These are phyloP conservation scores for Corythornis leucogaster DNA, from an alignment of 2,797 vertebrate genomes.

Conservation along the genomic window DNA sequence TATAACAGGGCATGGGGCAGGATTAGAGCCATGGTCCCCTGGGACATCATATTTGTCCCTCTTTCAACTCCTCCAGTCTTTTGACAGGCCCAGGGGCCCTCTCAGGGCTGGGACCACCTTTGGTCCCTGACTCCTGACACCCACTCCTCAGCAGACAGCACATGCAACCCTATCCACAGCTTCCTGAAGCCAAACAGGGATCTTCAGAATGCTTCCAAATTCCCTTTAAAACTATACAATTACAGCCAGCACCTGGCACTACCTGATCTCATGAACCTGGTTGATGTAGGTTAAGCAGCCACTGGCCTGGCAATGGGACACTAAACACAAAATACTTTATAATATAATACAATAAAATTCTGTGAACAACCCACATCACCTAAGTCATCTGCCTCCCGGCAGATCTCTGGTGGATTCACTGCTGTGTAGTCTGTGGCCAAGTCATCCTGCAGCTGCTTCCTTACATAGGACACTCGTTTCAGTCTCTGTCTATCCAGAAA, in stretches of 20 bases:
- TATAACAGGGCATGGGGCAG: accelerated
- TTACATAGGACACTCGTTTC: neutral
- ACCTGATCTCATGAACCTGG: neutral
- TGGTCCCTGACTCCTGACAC: neutral
- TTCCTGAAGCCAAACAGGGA: neutral
- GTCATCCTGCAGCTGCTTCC: neutral
- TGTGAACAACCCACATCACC: neutral
- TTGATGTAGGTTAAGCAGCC: neutral
- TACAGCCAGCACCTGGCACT: neutral
- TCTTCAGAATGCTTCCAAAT: neutral
- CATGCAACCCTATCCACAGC: neutral
- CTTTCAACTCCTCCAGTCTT: neutral
- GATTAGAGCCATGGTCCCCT: neutral
- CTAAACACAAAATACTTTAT: neutral
- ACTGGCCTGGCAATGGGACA: neutral
- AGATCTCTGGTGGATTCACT: neutral
- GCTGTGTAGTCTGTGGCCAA: neutral
- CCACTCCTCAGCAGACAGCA: neutral
- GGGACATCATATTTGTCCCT: neutral
- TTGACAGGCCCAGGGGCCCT: neutral
- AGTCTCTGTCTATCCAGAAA: neutral
- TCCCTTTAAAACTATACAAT: neutral
- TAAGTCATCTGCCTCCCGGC: neutral
- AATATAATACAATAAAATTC: neutral
- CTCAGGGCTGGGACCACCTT: accelerated